phyloP scores from a whole-genome alignment of 2,113 vertebrate genomes.

The Archocentrus centrarchus region DNA sequence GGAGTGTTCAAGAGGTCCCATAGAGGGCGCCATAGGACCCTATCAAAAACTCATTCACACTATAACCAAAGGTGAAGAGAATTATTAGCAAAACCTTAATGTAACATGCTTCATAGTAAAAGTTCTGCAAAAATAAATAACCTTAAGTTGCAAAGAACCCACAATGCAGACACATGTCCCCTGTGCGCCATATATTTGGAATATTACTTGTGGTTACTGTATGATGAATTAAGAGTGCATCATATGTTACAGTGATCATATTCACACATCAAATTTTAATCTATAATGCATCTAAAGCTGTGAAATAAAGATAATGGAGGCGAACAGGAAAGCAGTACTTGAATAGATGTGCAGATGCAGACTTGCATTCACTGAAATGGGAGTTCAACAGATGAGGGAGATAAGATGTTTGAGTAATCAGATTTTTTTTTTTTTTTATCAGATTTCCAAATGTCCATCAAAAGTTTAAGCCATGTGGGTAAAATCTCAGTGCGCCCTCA shows the following conservation, averaged over 20 bases:
- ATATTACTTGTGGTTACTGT: neutral
- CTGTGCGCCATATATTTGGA: neutral
- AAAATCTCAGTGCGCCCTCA: slow-evolving; percentile 12
- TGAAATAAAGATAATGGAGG: neutral
- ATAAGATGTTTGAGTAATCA: neutral
- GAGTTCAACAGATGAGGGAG: neutral
- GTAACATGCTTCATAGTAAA: neutral
- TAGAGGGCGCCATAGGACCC: slow-evolving; percentile 50
- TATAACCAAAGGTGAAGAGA: neutral
- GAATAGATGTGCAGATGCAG: neutral
- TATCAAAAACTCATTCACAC: neutral
- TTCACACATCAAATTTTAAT: neutral
- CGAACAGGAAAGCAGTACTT: neutral
- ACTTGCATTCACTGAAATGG: neutral
- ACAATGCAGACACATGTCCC: neutral
- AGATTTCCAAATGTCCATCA: slow-evolving; percentile 10
- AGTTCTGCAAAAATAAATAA: accelerated
- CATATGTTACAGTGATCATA: accelerated
- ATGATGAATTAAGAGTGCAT: neutral
- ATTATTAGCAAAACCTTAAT: neutral
- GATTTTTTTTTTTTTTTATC: neutral
- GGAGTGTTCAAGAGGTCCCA: neutral
- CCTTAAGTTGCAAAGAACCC: neutral
- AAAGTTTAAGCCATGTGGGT: neutral
- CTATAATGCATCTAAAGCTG: neutral